phyloP scores from a whole-genome alignment of 2,888 invertebrate species.

The Volucella inanis region DNA sequence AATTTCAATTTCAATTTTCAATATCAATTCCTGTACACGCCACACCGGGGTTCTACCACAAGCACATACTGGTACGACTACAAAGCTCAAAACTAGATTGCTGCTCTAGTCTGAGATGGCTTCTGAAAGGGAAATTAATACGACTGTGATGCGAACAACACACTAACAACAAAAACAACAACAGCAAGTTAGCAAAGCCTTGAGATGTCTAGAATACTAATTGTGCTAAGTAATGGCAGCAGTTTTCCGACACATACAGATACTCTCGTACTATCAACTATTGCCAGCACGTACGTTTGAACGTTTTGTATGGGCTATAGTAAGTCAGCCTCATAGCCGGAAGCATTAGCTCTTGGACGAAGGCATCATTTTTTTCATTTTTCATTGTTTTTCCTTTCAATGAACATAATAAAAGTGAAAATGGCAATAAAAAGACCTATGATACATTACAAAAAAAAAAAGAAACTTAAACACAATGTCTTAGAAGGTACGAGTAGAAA shows the following conservation, averaged over 20 bases:
- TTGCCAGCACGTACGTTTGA: conserved; percentile 25
- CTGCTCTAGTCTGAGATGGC: neutral
- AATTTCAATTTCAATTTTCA: conserved; percentile 33
- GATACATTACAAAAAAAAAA: neutral
- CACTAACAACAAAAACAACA: conserved; percentile 28
- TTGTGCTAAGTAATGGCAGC: conserved; percentile 63
- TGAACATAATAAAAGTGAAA: conserved; percentile 45
- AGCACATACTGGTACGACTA: neutral
- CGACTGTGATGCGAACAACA: conserved; percentile 9
- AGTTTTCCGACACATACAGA: conserved; percentile 6
- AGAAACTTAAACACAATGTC: conserved; percentile 43
- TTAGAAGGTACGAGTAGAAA: conserved; percentile 33
- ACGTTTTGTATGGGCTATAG: too few species aligned
- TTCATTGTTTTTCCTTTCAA: conserved; percentile 61
- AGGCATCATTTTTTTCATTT: conserved; percentile 51
- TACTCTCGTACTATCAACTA: conserved; percentile 12
- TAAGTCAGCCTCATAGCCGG: conserved; percentile 51
- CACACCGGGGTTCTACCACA: neutral
- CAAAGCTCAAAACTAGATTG: neutral
- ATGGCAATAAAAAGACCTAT: conserved; percentile 20
- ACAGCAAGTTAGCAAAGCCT: conserved; percentile 39
- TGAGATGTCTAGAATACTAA: conserved; percentile 72
- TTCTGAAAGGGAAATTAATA: conserved; percentile 69
- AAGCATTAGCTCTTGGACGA: conserved; percentile 44
- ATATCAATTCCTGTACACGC: conserved; percentile 61